These are phyloP conservation scores for Astatoreochromis straeleni DNA, from an alignment of 2,113 vertebrate species.

Conservation along the genomic window DNA sequence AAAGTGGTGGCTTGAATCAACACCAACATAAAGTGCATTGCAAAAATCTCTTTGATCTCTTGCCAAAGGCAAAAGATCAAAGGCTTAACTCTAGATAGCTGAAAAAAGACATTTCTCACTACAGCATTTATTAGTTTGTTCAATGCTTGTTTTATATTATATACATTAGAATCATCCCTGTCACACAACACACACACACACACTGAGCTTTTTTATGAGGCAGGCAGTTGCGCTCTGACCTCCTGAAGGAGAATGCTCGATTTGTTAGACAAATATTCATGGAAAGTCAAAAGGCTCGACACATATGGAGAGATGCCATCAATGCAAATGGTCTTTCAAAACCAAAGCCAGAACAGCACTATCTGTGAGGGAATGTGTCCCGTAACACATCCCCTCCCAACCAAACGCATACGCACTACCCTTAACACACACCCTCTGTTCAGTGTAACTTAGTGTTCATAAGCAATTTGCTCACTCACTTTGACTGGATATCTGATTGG, in stretches of 20 bases:
- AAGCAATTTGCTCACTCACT: neutral
- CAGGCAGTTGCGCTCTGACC: neutral
- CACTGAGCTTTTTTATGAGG: neutral
- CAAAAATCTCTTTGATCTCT: neutral
- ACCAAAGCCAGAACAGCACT: neutral
- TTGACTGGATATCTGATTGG: neutral
- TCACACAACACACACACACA: neutral
- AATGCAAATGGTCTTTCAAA: constrained; percentile 44
- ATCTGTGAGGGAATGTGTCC: neutral
- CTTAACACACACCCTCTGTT: neutral
- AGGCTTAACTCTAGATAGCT: neutral
- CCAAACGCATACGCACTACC: neutral
- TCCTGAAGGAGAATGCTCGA: neutral
- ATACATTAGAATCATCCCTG: neutral
- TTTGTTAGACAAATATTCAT: constrained; percentile 59
- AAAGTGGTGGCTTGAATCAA: neutral
- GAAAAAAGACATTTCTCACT: neutral
- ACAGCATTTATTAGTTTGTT: neutral
- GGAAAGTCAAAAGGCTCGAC: constrained; percentile 9
- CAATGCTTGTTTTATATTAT: neutral
- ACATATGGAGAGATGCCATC: neutral
- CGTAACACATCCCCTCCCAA: neutral
- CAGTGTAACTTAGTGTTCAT: neutral
- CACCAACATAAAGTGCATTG: neutral
- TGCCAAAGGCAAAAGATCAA: neutral